Evolutionary conservation across 1,140 invertebrate genomes (phyloP).

Genomic region (Papilio glaucus): DNA sequence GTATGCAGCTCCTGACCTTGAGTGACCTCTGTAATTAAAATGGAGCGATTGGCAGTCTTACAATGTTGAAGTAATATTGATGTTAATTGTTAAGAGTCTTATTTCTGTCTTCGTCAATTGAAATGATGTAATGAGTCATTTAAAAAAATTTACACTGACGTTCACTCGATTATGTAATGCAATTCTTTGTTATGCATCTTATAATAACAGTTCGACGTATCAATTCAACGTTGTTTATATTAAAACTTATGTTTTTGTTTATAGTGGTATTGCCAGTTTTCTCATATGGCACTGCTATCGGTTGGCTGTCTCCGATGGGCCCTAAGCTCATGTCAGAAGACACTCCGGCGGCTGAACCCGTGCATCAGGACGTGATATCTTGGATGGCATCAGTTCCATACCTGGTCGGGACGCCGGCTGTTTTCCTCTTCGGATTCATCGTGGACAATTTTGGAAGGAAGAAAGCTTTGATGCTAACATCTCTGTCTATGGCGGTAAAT

Average conservation of each 20-base stretch:
- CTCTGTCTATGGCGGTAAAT: slow-evolving; percentile 70
- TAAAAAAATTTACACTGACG: neutral
- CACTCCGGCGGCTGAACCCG: slow-evolving; percentile 56
- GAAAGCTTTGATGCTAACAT: slow-evolving; percentile 66
- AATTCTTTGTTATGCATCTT: slow-evolving; percentile 37
- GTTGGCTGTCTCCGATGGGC: slow-evolving; percentile 77
- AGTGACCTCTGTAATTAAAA: slow-evolving; percentile 22
- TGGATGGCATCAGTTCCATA: slow-evolving; percentile 77
- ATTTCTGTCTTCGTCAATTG: slow-evolving; percentile 28
- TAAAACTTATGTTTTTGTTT: slow-evolving; percentile 38
- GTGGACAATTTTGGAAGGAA: slow-evolving; percentile 75
- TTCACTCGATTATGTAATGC: slow-evolving; percentile 18
- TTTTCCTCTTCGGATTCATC: slow-evolving; percentile 72
- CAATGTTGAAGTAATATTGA: slow-evolving; percentile 29
- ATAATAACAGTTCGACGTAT: slow-evolving; percentile 35
- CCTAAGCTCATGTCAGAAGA: slow-evolving; percentile 65
- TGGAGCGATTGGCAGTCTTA: slow-evolving; percentile 17
- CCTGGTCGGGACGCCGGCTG: slow-evolving; percentile 68
- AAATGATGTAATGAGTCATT: slow-evolving; percentile 12
- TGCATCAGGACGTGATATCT: slow-evolving; percentile 68
- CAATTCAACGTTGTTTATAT: too few relatives aligned
- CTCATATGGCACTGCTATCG: slow-evolving; percentile 70
- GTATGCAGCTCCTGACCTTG: slow-evolving; percentile 14
- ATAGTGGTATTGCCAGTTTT: slow-evolving; percentile 75
- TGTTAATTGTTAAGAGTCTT: slow-evolving; percentile 8